Evolutionary conservation across 2,797 vertebrate genomes (phyloP).

Genomic region (Acipenser oxyrinchus): DNA sequence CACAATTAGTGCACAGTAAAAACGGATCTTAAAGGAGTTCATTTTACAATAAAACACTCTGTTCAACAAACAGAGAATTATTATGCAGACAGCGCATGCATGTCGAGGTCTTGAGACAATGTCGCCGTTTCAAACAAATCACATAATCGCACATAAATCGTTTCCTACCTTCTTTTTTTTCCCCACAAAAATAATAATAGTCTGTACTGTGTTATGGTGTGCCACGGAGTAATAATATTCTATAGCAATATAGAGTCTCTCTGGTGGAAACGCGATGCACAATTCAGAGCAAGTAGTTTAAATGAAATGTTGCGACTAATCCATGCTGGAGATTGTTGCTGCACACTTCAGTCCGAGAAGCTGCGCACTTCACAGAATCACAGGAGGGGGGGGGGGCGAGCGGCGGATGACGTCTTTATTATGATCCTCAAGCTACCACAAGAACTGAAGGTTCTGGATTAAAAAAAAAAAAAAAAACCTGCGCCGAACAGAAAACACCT

Average conservation of each 20-base stretch:
- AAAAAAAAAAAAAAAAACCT: too few species aligned
- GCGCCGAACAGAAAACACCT: too few species aligned
- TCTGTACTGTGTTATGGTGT: too few species aligned
- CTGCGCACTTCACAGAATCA: slow-evolving; percentile 60
- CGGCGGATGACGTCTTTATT: slow-evolving; percentile 26
- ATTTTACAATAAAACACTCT: background rate
- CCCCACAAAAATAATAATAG: too few species aligned
- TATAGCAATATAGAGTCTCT: too few species aligned
- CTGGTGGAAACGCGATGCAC: too few species aligned
- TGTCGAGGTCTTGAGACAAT: slow-evolving; percentile 17
- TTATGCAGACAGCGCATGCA: background rate
- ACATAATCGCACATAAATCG: slow-evolving; percentile 15
- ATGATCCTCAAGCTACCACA: too few species aligned
- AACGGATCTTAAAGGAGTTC: background rate
- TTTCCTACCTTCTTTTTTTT: slow-evolving; percentile 23
- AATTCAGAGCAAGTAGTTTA: background rate
- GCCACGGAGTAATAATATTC: too few species aligned
- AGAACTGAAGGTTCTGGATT: too few species aligned
- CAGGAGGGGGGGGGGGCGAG: slow-evolving; percentile 17
- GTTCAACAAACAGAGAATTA: background rate
- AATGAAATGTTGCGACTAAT: slow-evolving; percentile 12
- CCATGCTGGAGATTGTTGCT: slow-evolving; percentile 53
- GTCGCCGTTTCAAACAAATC: slow-evolving; percentile 41
- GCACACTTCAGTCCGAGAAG: slow-evolving; percentile 41
- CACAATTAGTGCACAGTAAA: background rate